phyloP scores from a whole-genome alignment of 2,113 vertebrate species.

The Oncorhynchus nerka region DNA sequence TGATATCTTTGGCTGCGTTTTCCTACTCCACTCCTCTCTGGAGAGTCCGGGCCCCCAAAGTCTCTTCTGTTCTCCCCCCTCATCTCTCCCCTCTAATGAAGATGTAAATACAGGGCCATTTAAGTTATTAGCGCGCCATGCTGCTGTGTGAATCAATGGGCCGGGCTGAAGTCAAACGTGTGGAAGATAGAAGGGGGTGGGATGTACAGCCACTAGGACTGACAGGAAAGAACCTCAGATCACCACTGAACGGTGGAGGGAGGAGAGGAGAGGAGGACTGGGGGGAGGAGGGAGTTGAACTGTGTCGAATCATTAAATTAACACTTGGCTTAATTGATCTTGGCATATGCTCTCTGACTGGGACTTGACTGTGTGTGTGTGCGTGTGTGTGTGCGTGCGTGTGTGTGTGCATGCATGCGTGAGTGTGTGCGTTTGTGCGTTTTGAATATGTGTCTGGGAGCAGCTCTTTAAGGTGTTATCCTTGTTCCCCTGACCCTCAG shows the following conservation, averaged over 20 bases:
- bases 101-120: slow-evolving; percentile 51
- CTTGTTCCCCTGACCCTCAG: not conserved
- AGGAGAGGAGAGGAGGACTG: too few species aligned
- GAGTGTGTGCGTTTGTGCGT: too few species aligned
- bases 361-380: too few species aligned
- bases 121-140: slow-evolving; percentile 37
- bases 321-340: not conserved
- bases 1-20: slow-evolving; percentile 50
- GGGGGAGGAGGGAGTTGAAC: too few species aligned
- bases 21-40: slow-evolving; percentile 17
- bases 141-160: slow-evolving; percentile 38
- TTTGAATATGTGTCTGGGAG: slow-evolving; percentile 1
- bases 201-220: slow-evolving; percentile 1
- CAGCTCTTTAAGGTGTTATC: not conserved
- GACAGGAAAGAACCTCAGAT: slow-evolving; percentile 10
- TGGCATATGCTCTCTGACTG: slow-evolving; percentile 20
- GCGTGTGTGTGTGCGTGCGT: not conserved
- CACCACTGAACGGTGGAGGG: too few species aligned
- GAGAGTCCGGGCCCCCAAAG: slow-evolving; percentile 18
- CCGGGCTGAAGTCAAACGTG: slow-evolving; percentile 28
- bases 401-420: slow-evolving; percentile 11
- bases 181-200: not conserved
- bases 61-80: slow-evolving; percentile 12
- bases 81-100: slow-evolving; percentile 44
- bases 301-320: not conserved